Base-by-base conservation (phyloP, 2,888 invertebrate genomes). In the Rosalia funebris region DNA sequence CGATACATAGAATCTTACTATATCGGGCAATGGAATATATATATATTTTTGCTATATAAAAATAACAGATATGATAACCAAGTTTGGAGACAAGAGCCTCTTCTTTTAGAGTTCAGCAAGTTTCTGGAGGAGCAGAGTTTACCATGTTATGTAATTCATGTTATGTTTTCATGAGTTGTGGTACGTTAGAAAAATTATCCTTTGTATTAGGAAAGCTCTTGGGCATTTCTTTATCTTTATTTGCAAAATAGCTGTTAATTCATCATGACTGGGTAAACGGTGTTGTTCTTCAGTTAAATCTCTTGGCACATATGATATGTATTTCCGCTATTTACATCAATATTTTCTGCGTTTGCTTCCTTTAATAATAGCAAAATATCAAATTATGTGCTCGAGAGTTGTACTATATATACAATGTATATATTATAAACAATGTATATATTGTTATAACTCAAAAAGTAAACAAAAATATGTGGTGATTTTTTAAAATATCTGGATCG, bases 11-110 rank as follows among this genome's bases (percentile, higher is more conserved):
- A 82, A 75, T 92, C 89, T 89, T 58, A 93, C 86, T 45, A 89
- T 89, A 76, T 94, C 93, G 0, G 93, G 93, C 48, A 94, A 77
- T 0, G 93, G 92, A 74, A 92, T 91, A 77, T 93, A 93, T 75
- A 91, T 89, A 88, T 77, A 88, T 90, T 77, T 87, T 90, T 2
- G 93, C 93, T 71, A 91, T 84, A 50, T 88, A 85, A 69, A 92
- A 92, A 76, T 91, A n/a, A n/a, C 90, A 57, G 87, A 87, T 59
- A 87, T 85, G 0, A 88, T 86, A 68, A 83, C 84, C 0, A 74
- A 39, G 39, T 72, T 68, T 4, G 72, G 73, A 54, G 73, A 66
- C 7, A 72, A 60, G 59, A 71, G 45, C 46, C 65, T 50, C 34
- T 65, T 58, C 12, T 68, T 56, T 17, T 62, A 65, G 7, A 57